A percentile compares a stretch with the other conserved stretches of the same genome.
Evolutionary conservation across 53 echinoderm and acorn worm genomes (phyloP).

Genomic region (Antedon mediterranea): DNA sequence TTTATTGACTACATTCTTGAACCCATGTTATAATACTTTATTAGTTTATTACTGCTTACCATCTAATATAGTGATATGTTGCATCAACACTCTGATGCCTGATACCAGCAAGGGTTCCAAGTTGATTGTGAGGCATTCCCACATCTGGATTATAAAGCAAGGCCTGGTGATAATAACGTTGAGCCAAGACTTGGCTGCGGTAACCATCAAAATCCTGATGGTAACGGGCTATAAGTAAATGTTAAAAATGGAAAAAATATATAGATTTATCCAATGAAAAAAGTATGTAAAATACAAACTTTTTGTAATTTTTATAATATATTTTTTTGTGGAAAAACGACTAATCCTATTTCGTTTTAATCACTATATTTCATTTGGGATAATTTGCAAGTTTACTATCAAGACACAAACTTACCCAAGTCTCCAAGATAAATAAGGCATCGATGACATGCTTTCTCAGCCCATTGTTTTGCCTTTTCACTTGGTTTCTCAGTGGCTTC

Average conservation of each 20-base stretch:
- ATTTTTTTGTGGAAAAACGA: no score
- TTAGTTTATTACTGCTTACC: conserved; percentile 23
- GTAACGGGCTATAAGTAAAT: conserved; percentile 67
- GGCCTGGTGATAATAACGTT: conserved; percentile 94
- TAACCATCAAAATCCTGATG: conserved; percentile 83
- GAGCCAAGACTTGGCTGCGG: conserved; percentile 57
- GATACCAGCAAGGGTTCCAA: conserved; percentile 82
- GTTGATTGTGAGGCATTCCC: conserved; percentile 99
- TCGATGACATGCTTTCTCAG: conserved; percentile 89
- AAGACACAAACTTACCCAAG: conserved; percentile 50
- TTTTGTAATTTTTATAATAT: no score
- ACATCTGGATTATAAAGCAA: conserved; percentile 70
- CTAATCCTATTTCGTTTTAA: no score
- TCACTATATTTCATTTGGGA: no score
- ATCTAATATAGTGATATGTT: conserved; percentile 93
- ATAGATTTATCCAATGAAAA: no score
- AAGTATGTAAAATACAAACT: no score
- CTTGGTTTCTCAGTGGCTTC: not conserved
- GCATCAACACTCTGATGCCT: conserved; percentile 83
- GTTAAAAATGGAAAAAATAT: no score
- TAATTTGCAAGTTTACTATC: no score
- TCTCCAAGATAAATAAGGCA: conserved; percentile 95
- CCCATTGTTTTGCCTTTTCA: conserved; percentile 65
- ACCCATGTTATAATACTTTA: not conserved
- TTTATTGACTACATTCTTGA: no score